Conservation (phyloP, 2,888 invertebrate genomes). For the Lysandra coridon region DNA sequence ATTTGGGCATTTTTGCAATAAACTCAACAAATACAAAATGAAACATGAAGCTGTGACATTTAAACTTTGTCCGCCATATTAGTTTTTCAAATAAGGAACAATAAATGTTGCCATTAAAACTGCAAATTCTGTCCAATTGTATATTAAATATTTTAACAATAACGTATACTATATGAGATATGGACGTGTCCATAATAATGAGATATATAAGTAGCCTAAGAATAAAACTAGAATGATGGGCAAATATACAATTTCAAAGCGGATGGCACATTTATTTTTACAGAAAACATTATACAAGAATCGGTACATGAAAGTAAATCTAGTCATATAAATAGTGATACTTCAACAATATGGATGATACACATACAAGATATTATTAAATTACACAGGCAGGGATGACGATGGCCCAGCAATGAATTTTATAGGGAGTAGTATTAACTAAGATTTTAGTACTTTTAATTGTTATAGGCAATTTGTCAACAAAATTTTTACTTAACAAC, state of each 20-base stretch:
- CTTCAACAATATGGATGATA: conserved; percentile 43
- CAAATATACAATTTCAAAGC: conserved; percentile 71
- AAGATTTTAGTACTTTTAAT: neutral
- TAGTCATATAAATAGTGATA: conserved; percentile 45
- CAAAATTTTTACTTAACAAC: neutral
- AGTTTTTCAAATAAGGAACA: neutral
- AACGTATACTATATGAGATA: conserved; percentile 47
- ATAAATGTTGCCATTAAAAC: conserved; percentile 6
- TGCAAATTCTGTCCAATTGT: conserved; percentile 29
- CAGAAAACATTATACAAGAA: conserved; percentile 58
- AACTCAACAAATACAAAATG: neutral
- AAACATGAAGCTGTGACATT: neutral
- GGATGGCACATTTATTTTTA: conserved; percentile 74
- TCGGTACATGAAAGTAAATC: conserved; percentile 51
- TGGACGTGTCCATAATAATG: conserved; percentile 60
- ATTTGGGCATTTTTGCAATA: conserved; percentile 5
- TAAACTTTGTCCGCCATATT: neutral
- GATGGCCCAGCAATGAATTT: conserved; percentile 6
- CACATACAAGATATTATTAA: neutral
- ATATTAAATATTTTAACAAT: conserved; percentile 35
- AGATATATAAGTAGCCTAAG: conserved; percentile 49
- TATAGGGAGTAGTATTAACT: neutral
- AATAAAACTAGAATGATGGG: conserved; percentile 47
- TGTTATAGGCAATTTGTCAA: neutral
- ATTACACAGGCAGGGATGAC: conserved; percentile 32